phyloP scores from a whole-genome alignment of 2,113 vertebrate species.

The Rhinolophus ferrumequinum region DNA sequence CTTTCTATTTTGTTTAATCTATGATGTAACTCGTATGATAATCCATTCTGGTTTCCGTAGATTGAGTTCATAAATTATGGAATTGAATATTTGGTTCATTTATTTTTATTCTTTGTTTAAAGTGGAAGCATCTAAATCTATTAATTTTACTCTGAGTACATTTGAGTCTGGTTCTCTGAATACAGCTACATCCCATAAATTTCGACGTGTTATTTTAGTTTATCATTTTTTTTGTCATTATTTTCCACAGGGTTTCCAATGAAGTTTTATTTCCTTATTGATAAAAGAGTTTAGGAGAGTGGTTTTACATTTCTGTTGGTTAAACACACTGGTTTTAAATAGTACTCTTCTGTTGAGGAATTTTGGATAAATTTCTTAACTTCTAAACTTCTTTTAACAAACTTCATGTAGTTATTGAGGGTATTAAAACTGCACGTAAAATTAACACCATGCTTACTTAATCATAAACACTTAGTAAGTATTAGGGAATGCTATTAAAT shows the following conservation, averaged over 20 bases:
- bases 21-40: not conserved
- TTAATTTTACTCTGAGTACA: conserved; percentile 13
- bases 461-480: not conserved
- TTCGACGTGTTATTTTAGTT: conserved; percentile 27
- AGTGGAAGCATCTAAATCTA: conserved; percentile 35
- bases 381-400: not conserved
- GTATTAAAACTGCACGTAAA: not conserved
- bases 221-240: not conserved
- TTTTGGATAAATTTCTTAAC: not conserved
- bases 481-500: not conserved
- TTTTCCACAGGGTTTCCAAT: conserved; percentile 3
- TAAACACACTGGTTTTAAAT: not conserved
- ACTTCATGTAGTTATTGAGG: not conserved
- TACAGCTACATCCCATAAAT: not conserved
- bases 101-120: conserved; percentile 38
- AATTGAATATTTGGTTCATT: conserved; percentile 3
- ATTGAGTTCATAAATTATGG: conserved; percentile 40
- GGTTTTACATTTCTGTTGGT: not conserved
- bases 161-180: conserved; percentile 17
- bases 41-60: conserved; percentile 27
- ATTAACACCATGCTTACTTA: not conserved
- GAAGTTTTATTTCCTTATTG: not conserved
- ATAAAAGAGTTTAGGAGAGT: not conserved
- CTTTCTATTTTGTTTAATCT: conserved; percentile 11
- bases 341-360: not conserved